Evolutionary conservation across 2,797 vertebrate genomes (phyloP), one percentile per base, ranked within the genome.

Genomic region (Nannoperca australis): DNA sequence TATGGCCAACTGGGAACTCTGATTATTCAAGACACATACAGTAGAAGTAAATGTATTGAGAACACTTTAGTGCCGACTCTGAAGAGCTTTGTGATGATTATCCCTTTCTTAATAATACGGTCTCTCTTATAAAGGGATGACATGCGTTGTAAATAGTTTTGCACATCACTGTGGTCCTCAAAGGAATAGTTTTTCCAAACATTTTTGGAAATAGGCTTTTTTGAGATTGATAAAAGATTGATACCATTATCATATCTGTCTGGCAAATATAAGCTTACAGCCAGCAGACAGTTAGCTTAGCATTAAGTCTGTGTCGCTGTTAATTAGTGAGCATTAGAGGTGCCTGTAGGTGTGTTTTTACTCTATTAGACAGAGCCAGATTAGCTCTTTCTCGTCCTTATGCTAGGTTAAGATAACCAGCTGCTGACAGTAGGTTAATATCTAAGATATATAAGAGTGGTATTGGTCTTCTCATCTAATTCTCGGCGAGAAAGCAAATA

Each of bases 1-100:
- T 85, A 92, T 89, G 83, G 76, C 69, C 50, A 69, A 53, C 65
- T 79, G 70, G 71, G 72, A 82, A 81, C 80, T 88, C 86, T 64
- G 82, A 59, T 60, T 68, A 60, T 69, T 68, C 13, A 1, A 44
- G 22, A 50, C 30, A 53, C 17, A 32, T 40, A 51, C 15, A 71
- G 42, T 5, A 18, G 49, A 44, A 30, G 53, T 62, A 53, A 69
- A 71, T 71, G 34, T 18, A 9, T 47, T n/a, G n/a, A n/a, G 18
- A 4, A 49, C 13, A 34, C 2, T 55, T 54, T 18, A 68, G 38
- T 72, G 67, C 75, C 42, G 40, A 49, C 9, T 74, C 36, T 22
- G 24, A 66, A 67, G 5, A 42, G 50, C 60, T 47, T 72, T 79
- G 13, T 38, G 62, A 76, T 70, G 70, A 73, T 30, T 14, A 12